phyloP scores from a whole-genome alignment of 1,140 invertebrate species.

The Achatina immaculata region DNA sequence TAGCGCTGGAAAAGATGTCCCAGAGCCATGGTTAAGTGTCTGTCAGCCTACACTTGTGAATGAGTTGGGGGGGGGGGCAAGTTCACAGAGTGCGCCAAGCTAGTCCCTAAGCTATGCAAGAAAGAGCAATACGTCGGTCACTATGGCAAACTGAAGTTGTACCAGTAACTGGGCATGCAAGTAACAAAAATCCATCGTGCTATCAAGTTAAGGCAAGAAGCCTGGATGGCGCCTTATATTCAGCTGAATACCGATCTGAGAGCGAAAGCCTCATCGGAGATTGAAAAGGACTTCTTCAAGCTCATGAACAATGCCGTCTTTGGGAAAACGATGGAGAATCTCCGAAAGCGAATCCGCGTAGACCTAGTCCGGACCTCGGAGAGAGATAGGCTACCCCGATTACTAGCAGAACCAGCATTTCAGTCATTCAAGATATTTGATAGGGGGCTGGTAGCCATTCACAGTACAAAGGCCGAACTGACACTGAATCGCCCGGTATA shows the following conservation, averaged over 20 bases:
- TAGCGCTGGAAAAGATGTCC: no score
- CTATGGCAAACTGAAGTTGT: conserved; percentile 45
- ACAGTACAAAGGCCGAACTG: conserved; percentile 46
- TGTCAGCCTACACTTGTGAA: conserved; percentile 23
- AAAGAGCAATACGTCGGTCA: conserved; percentile 48
- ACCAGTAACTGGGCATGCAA: conserved; percentile 30
- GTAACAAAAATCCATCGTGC: conserved; percentile 41
- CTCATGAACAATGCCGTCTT: conserved; percentile 72
- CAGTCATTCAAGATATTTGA: conserved; percentile 60
- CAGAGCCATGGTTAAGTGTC: conserved; percentile 14
- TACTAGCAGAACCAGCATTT: conserved; percentile 64
- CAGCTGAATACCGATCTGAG: conserved; percentile 31
- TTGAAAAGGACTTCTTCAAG: conserved; percentile 72
- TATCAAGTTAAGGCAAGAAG: conserved; percentile 38
- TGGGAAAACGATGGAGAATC: conserved; percentile 72
- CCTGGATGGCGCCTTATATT: conserved; percentile 32
- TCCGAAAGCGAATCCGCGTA: conserved; percentile 64
- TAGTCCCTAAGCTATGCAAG: conserved; percentile 42
- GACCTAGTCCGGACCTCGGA: conserved; percentile 38
- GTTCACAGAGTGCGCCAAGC: conserved; percentile 37
- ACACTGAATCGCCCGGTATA: conserved; percentile 55
- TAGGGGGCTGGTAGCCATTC: conserved; percentile 46
- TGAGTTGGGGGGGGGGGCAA: neutral
- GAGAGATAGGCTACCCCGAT: conserved; percentile 38
- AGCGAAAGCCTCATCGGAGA: conserved; percentile 58